phyloP scores from a whole-genome alignment of 2,888 invertebrate species.

The Colletes collaris region DNA sequence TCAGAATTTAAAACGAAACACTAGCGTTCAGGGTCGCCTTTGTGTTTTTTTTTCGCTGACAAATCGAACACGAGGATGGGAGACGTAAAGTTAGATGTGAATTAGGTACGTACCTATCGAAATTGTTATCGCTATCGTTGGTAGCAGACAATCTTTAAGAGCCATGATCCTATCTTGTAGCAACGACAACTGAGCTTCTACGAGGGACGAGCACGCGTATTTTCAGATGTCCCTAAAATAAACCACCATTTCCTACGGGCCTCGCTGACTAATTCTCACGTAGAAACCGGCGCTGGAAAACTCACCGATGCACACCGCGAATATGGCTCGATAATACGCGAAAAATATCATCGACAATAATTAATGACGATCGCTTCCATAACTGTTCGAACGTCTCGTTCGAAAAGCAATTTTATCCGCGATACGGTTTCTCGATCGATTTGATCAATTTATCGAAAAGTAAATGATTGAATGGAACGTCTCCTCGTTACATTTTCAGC shows the following conservation, averaged over 20 bases:
- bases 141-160: slow-evolving; percentile 40
- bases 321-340: background rate
- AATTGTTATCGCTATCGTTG: slow-evolving; percentile 53
- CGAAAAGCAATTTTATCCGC: too few species aligned
- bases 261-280: slow-evolving; percentile 46
- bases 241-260: slow-evolving; percentile 64
- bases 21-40: too few species aligned
- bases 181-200: slow-evolving; percentile 64
- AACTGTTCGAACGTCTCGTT: too few species aligned
- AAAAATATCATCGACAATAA: too few species aligned
- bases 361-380: too few species aligned
- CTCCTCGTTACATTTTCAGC: too few species aligned
- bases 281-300: slow-evolving; percentile 40
- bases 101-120: slow-evolving; percentile 65
- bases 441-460: too few species aligned
- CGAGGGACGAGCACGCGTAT: slow-evolving; percentile 66
- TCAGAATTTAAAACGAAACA: too few species aligned
- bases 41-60: too few species aligned
- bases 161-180: slow-evolving; percentile 69
- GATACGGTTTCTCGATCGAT: too few species aligned
- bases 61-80: too few species aligned
- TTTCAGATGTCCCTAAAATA: slow-evolving; percentile 77
- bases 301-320: slow-evolving; percentile 7
- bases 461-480: too few species aligned
- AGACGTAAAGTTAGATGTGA: background rate